Conservation (phyloP, 2,113 vertebrate species). For the Tachysurus vachellii region DNA sequence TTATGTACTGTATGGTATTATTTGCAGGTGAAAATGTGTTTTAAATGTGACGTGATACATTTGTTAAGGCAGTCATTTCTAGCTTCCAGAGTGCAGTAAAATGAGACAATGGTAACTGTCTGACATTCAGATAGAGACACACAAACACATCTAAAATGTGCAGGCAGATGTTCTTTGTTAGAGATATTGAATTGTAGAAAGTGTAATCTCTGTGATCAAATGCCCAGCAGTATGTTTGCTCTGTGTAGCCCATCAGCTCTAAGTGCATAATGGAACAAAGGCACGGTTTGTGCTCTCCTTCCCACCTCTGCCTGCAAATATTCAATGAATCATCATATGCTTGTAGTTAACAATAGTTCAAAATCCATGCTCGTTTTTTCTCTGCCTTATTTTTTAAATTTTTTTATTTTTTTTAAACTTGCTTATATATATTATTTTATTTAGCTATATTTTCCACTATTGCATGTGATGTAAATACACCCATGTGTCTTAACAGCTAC, state of each 20-base stretch:
- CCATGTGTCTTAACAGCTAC: background rate
- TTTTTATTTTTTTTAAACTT: too few relatives aligned
- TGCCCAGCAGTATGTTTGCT: constrained; percentile 61
- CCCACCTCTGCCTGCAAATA: background rate
- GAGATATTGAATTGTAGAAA: constrained; percentile 17
- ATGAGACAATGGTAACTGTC: background rate
- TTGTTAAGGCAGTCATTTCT: background rate
- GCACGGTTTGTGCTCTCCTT: constrained; percentile 5
- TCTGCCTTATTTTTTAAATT: background rate
- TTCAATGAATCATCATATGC: constrained; percentile 48
- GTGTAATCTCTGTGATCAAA: constrained; percentile 20
- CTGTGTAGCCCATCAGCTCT: constrained; percentile 49
- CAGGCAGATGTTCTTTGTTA: background rate
- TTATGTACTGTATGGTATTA: background rate
- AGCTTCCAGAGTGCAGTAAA: background rate
- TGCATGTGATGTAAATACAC: background rate
- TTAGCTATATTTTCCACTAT: background rate
- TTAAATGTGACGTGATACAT: background rate
- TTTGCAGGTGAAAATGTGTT: background rate
- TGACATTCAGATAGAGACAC: background rate
- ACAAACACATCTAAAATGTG: constrained; percentile 1
- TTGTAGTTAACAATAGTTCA: constrained; percentile 26
- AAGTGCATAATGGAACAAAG: constrained; percentile 56
- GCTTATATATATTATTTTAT: background rate
- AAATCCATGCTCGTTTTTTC: constrained; percentile 45